Base-by-base conservation (phyloP, 1,140 invertebrate genomes). In the Lasioglossum albipes region DNA sequence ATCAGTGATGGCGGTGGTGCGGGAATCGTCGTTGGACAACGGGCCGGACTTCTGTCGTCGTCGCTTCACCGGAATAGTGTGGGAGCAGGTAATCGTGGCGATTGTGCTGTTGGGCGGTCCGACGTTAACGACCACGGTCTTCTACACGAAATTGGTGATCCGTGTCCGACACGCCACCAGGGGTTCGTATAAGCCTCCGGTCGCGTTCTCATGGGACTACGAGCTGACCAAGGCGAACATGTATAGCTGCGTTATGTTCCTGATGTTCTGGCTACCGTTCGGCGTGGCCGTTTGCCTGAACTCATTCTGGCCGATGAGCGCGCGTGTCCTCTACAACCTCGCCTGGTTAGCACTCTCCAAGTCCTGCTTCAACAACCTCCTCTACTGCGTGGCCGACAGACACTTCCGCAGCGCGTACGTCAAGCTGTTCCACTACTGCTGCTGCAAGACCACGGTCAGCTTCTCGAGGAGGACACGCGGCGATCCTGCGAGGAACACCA, bases 341-440 rank as follows among this genome's bases (percentile, higher is more conserved):
- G 95, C 95, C 9, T 97, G 96, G 95, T 90, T 96, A 61, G 96
- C 95, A 0, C 91, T 96, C 1, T 94, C 94, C 66, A 96, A 97
- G 80, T 96, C 96, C 0, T 95, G 96, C 73, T 89, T 96, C 61
- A 95, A 95, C 82, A 95, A 95, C 84, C 93, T 96, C 6, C 88
- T 97, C 2, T 97, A 97, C 87, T 95, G 95, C 75, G 91, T 95
- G 0, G 90, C 94, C 4, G 95, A 96, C 87, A 92, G 94, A 0
- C 95, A 96, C 88, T 97, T 97, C 87, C 93, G 96, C n/a, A 95
- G 94, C 79, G 96, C 96, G 6, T 97, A 96, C 89, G 93, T 96
- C 31, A 96, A 97, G 88, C 91, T 97, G 13, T 97, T 97, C 87
- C 95, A 97, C 84, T 97, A 97, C 84, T 97, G 96, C 88, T 97